A percentile compares a stretch with the other conserved stretches of the same genome.
Conservation (phyloP, 1,140 invertebrate species). For the Zaprionus gabonicus region DNA sequence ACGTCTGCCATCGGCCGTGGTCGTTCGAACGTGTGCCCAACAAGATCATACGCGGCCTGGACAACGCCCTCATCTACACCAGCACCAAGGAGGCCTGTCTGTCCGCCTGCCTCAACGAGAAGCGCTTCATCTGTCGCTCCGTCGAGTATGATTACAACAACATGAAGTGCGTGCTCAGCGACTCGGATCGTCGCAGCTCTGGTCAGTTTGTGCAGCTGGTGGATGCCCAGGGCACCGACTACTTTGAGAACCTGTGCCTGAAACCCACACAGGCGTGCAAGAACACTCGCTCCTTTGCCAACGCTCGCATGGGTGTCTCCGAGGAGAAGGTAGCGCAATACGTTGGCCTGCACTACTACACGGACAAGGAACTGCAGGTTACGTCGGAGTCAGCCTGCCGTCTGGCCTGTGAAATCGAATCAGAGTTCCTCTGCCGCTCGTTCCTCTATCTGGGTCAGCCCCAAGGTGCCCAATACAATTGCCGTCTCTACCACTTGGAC, state of each 20-base stretch:
- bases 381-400: constrained; percentile 93
- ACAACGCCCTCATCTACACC: constrained; percentile 96
- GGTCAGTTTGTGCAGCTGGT: constrained; percentile 93
- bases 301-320: constrained; percentile 93
- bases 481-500: constrained; percentile 95
- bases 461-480: constrained; percentile 92
- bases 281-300: constrained; percentile 90
- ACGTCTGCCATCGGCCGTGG: constrained; percentile 95
- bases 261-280: constrained; percentile 94
- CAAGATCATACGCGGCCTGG: constrained; percentile 94
- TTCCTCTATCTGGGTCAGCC: constrained; percentile 93
- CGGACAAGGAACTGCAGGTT: constrained; percentile 95
- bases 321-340: constrained; percentile 96
- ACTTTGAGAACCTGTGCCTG: constrained; percentile 97
- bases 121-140: constrained; percentile 95
- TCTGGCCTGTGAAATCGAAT: constrained; percentile 95
- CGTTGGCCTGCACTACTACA: constrained; percentile 95
- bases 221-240: constrained; percentile 95
- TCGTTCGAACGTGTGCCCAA: constrained; percentile 96
- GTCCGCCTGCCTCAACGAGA: constrained; percentile 95
- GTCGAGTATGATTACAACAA: constrained; percentile 97
- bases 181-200: constrained; percentile 93
- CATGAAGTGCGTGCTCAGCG: constrained; percentile 94
- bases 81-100: constrained; percentile 97
- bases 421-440: constrained; percentile 96